Evolutionary conservation across 2,888 invertebrate genomes (phyloP), one percentile per base, ranked within the genome.

Genomic region (Oligia latruncula): DNA sequence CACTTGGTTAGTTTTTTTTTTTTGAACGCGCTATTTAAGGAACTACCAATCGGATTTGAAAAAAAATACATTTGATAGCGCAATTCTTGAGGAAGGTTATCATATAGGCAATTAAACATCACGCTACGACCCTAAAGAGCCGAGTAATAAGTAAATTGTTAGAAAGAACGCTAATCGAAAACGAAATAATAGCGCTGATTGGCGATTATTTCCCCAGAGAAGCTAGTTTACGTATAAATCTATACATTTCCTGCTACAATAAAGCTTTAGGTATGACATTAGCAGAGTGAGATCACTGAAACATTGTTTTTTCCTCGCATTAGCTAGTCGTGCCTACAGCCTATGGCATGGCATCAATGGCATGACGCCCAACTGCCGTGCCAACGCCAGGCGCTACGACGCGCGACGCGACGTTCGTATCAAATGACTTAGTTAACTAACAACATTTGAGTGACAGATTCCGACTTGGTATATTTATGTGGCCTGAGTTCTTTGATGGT

Each of bases 371-470:
- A 70, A 15, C 35, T 40, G 68, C 17, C 79, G 75, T 74, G 86
- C 84, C 86, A 86, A 76, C 83, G 78, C 81, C 82, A 78, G 78
- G 80, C 87, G 78, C 80, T 80, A 78, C 70, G 73, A 52, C 71
- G 82, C 68, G 70, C 40, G 40, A 4, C 40, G 40, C 40, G 40
- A 55, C 74, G 80, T 72, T 74, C 65, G 70, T 77, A 75, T 70
- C 75, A 68, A 86, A 74, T 77, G 55, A 70, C 74, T 82, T 65
- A 17, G 58, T 81, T 75, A 81, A 58, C 66, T 60, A 66, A 71
- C 52, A 52, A 46, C 64, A 23, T 81, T 71, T 78, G 62, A 77
- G 43, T 67, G 85, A 85, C 79, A 60, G 78, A 72, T 78, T 74
- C 67, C 40, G 67, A 74, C 60, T 76, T 23, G 60, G 71, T 60